phyloP scores from a whole-genome alignment of 2,113 vertebrate genomes.

The Trematomus loennbergii region DNA sequence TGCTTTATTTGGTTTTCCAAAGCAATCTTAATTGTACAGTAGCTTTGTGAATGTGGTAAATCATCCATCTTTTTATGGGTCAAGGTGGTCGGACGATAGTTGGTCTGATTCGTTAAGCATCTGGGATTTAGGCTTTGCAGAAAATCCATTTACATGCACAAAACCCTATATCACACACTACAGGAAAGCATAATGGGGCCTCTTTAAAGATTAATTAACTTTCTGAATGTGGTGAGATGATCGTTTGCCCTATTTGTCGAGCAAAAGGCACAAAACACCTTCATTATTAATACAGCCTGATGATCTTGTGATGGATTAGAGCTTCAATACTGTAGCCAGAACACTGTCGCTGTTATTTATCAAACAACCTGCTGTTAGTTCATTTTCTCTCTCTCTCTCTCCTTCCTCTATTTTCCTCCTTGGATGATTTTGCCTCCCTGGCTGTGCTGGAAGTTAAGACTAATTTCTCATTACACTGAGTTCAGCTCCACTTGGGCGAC shows the following conservation, averaged over 20 bases:
- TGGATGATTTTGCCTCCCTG: slow-evolving; percentile 11
- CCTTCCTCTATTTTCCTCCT: slow-evolving; percentile 12
- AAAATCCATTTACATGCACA: no score
- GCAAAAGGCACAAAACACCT: slow-evolving; percentile 49
- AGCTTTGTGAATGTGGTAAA: slow-evolving; percentile 33
- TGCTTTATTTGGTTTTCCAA: slow-evolving; percentile 49
- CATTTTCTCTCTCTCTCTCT: not conserved
- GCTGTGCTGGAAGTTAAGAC: slow-evolving; percentile 40
- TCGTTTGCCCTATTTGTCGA: slow-evolving; percentile 34
- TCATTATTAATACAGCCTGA: slow-evolving; percentile 68
- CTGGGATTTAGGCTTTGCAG: no score
- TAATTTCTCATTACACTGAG: slow-evolving; percentile 64
- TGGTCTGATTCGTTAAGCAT: slow-evolving; percentile 30
- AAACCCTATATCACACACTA: no score
- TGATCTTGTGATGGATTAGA: slow-evolving; percentile 50
- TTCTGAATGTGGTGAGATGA: slow-evolving; percentile 24
- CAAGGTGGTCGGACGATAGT: slow-evolving; percentile 2
- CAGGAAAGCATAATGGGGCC: no score
- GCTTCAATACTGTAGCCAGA: slow-evolving; percentile 37
- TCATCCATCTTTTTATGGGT: slow-evolving; percentile 17
- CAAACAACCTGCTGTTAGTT: slow-evolving; percentile 54
- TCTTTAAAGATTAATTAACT: not conserved
- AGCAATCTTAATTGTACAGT: slow-evolving; percentile 22
- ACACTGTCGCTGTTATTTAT: slow-evolving; percentile 57
- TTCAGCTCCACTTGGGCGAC: slow-evolving; percentile 31